Percentiles rank a stretch among this genome's conserved stretches.
Evolutionary conservation across 2,888 invertebrate genomes (phyloP).

Genomic region (Pteria penguin): DNA sequence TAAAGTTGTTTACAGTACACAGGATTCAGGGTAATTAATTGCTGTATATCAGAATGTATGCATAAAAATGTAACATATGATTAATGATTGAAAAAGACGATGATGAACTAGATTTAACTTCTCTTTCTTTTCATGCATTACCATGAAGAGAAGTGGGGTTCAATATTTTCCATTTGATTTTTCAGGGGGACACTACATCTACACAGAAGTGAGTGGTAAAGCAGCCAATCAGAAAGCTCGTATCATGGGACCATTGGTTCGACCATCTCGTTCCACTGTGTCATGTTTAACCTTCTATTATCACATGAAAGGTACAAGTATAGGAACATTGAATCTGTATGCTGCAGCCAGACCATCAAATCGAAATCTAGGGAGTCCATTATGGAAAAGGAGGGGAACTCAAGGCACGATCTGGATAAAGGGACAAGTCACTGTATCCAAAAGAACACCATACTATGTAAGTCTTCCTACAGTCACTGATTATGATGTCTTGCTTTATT

Average conservation of each 20-base stretch:
- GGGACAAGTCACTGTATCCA: slow-evolving; percentile 54
- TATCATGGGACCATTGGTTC: slow-evolving; percentile 47
- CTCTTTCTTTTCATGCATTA: no score
- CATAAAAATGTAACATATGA: no score
- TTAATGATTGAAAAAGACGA: no score
- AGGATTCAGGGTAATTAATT: no score
- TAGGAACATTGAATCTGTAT: slow-evolving; percentile 64
- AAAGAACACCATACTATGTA: slow-evolving; percentile 48
- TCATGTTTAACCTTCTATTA: slow-evolving; percentile 71
- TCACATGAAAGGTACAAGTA: slow-evolving; percentile 70
- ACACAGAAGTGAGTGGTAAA: slow-evolving; percentile 56
- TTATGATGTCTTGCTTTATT: no score
- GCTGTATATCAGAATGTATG: no score
- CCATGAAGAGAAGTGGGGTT: not conserved
- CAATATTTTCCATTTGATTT: not conserved
- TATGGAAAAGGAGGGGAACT: slow-evolving; percentile 60
- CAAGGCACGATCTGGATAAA: slow-evolving; percentile 61
- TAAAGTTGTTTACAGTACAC: no score
- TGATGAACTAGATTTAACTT: no score
- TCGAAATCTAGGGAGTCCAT: slow-evolving; percentile 41
- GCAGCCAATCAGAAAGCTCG: slow-evolving; percentile 48
- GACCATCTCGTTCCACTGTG: slow-evolving; percentile 10
- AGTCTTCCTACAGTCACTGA: slow-evolving; percentile 29
- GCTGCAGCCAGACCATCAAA: slow-evolving; percentile 42
- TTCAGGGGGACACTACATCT: slow-evolving; percentile 65